phyloP scores from a whole-genome alignment of 2,797 vertebrate genomes.

The Acestrorhynchus altus region DNA sequence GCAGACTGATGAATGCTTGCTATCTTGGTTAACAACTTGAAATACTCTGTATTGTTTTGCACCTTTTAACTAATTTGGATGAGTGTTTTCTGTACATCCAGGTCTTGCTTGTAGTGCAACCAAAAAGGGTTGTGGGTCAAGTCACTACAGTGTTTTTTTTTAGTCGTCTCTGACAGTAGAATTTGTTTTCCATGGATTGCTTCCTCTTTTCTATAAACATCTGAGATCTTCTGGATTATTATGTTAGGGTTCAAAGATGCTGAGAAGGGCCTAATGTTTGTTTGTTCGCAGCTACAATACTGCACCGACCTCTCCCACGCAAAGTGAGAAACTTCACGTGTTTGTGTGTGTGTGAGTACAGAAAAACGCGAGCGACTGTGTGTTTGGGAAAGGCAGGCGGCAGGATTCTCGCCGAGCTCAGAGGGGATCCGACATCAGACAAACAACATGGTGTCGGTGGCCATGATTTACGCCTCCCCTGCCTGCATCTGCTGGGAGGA shows the following conservation, averaged over 20 bases:
- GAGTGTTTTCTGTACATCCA: not conserved
- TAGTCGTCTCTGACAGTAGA: not conserved
- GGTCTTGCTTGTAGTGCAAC: not conserved
- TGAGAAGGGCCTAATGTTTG: not conserved
- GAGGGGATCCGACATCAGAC: constrained; percentile 72
- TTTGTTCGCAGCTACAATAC: not conserved
- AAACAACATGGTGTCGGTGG: constrained; percentile 71
- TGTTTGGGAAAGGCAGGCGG: constrained; percentile 67
- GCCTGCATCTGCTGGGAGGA: constrained; percentile 57
- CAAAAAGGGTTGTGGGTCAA: not conserved
- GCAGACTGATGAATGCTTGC: too few relatives aligned
- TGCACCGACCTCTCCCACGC: not conserved
- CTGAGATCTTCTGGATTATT: not conserved
- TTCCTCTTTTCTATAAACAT: not conserved
- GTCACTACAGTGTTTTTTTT: not conserved
- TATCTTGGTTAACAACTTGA: too few relatives aligned
- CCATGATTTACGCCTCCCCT: constrained; percentile 72
- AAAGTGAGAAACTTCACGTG: not conserved
- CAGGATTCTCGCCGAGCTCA: constrained; percentile 75
- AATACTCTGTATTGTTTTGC: too few relatives aligned
- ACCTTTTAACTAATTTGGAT: not conserved
- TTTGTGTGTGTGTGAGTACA: constrained; percentile 12
- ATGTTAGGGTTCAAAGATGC: not conserved
- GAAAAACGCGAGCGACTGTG: not conserved
- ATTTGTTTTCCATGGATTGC: not conserved